These are phyloP conservation scores for Oenanthe oenanthe DNA, from an alignment of 2,113 vertebrate genomes.

Conservation along the genomic window DNA sequence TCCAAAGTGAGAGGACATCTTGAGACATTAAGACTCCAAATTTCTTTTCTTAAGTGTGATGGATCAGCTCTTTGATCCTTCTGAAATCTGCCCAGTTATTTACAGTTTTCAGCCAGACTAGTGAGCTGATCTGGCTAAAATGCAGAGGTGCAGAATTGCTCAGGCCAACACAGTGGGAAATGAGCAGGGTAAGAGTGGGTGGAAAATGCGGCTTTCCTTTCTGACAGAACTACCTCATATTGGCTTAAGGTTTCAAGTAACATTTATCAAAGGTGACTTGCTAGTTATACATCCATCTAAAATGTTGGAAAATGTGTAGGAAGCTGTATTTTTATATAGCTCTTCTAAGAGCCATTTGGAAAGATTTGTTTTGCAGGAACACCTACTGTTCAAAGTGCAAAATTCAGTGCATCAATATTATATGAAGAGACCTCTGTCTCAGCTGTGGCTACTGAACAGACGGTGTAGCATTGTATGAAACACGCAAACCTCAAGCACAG, in stretches of 20 bases:
- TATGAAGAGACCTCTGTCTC: neutral
- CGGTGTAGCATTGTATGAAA: neutral
- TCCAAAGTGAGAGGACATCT: neutral
- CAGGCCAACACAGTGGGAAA: neutral
- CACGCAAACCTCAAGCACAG: neutral
- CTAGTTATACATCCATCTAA: neutral
- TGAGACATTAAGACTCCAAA: neutral
- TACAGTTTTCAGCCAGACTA: neutral
- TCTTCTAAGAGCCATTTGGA: neutral
- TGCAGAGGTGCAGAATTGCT: neutral
- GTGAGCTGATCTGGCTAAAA: neutral
- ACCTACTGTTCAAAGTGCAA: neutral
- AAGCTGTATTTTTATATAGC: constrained; percentile 22
- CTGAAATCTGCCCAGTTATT: neutral
- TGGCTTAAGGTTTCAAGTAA: neutral
- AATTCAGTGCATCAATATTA: neutral
- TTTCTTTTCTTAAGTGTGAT: neutral
- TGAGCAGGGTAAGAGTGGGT: neutral
- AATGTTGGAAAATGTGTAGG: constrained; percentile 27
- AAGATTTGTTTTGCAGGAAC: neutral
- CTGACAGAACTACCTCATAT: neutral
- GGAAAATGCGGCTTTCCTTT: neutral
- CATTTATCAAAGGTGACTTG: constrained; percentile 22
- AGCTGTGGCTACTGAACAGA: neutral
- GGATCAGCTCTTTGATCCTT: neutral